Evolutionary conservation across 2,888 invertebrate species (phyloP).

Genomic region (Drosophila barbarae): DNA sequence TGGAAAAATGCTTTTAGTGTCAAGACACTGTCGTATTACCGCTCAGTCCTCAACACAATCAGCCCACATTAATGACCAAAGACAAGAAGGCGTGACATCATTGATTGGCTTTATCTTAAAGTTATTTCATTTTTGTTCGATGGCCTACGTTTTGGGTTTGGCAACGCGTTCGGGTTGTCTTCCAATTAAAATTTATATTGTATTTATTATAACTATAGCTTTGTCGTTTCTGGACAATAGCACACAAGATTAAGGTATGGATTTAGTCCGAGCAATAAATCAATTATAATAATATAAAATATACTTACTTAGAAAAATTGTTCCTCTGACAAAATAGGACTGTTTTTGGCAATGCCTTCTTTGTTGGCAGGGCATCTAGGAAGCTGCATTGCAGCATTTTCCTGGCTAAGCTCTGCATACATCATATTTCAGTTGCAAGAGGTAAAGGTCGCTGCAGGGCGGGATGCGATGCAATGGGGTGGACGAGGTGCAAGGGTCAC

Average conservation of each 20-base stretch:
- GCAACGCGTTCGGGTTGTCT: conserved; percentile 54
- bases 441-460: conserved; percentile 15
- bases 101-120: conserved; percentile 46
- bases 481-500: conserved; percentile 45
- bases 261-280: conserved; percentile 19
- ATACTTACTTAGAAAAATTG: neutral
- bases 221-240: conserved; percentile 25
- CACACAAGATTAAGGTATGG: conserved; percentile 11
- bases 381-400: conserved; percentile 8
- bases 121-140: conserved; percentile 14
- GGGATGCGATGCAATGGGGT: conserved; percentile 6
- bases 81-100: conserved; percentile 65
- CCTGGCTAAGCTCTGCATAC: conserved; percentile 18
- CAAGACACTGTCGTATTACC: conserved; percentile 39
- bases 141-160: conserved; percentile 50
- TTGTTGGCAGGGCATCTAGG: conserved; percentile 18
- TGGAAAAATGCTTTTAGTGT: conserved; percentile 66
- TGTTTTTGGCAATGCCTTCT: neutral
- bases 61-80: conserved; percentile 63
- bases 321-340: no score
- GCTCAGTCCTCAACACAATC: conserved; percentile 37
- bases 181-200: conserved; percentile 72
- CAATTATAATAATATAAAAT: neutral
- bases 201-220: conserved; percentile 65
- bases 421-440: conserved; percentile 42